Base-by-base conservation (phyloP, 2,113 vertebrate species). In the Seriola dumerili region DNA sequence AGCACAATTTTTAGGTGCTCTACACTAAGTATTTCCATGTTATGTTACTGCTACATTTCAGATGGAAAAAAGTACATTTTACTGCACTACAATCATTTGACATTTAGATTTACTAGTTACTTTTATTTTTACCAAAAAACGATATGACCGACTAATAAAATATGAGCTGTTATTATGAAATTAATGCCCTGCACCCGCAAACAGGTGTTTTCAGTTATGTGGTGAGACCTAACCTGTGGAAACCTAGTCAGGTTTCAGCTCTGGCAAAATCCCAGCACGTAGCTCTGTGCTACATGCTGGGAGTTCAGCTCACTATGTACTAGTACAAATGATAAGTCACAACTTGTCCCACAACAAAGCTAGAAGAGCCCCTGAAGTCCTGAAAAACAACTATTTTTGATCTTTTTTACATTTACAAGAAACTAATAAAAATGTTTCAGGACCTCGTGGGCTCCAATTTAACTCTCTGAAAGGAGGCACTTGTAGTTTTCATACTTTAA, bases 141-240 rank as follows among this genome's bases (percentile, higher is more conserved):
- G 40, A 68, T 36, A 8, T 44, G 38, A 44, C 46, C 10, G n/a
- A 10, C 1, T 21, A 42, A 10, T 34, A 36, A 36, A 12, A 52
- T 52, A 52, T 12, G 16, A 54, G 17, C 32, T 36, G 0, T 36
- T 16, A 36, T 23, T 8, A 32, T 25, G 5, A 4, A 21, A 40
- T 5, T 14, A 48, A 52, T 34, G n/a, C 12, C 12, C 36, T 23
- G 10, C 17, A 38, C 40, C 19, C 0, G 1, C 29, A n/a, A 32
- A 54, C 57, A 76, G 4, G 21, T 62, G 46, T 75, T 69, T 55
- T 46, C 46, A 19, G 23, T 75, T 62, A 40, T 36, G 29, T 57
- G 48, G 13, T 42, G 9, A 42, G 40, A 42, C 8, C 40, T 42
- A 8, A 42, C 40, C 40, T 36, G 21, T 57, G 59, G 9, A 32